Conservation (phyloP, 2,888 invertebrate species). For the Drosophila koepferae region DNA sequence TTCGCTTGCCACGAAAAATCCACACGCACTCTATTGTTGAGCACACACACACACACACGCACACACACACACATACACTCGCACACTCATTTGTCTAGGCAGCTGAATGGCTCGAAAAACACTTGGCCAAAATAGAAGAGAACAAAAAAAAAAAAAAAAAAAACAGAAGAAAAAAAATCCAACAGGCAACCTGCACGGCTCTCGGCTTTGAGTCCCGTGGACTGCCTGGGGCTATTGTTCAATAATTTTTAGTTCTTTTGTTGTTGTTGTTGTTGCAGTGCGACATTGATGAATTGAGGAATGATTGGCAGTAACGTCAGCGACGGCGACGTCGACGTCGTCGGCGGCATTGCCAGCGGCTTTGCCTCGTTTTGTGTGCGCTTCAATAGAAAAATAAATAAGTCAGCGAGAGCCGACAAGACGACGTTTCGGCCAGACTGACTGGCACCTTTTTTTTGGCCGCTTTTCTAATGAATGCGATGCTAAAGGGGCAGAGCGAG, state of each 20-base stretch:
- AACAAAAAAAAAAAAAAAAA: neutral
- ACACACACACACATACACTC: neutral
- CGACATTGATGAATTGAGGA: constrained; percentile 81
- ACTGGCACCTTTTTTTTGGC: constrained; percentile 79
- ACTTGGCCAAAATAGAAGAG: constrained; percentile 38
- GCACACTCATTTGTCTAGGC: constrained; percentile 15
- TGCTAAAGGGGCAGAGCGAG: neutral
- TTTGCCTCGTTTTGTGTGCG: constrained; percentile 50
- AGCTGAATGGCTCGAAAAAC: constrained; percentile 37
- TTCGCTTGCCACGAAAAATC: constrained; percentile 62
- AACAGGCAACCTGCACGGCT: constrained; percentile 39
- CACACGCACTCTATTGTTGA: constrained; percentile 56
- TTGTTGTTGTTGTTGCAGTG: constrained; percentile 34
- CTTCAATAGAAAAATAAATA: constrained; percentile 79
- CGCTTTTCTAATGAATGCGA: constrained; percentile 40
- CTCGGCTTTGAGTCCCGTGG: constrained; percentile 26
- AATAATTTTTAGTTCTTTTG: constrained; percentile 32
- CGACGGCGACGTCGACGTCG: neutral
- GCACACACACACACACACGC: constrained; percentile 9
- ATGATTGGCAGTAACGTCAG: constrained; percentile 68
- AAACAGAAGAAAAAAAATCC: constrained; percentile 21
- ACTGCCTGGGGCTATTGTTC: constrained; percentile 60
- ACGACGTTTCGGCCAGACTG: constrained; percentile 76
- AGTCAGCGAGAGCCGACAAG: constrained; percentile 58
- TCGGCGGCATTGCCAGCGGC: constrained; percentile 8